These are phyloP conservation scores for Pachyseris speciosa DNA, from an alignment of 64 coral and sea anemone species.

Conservation along the genomic window DNA sequence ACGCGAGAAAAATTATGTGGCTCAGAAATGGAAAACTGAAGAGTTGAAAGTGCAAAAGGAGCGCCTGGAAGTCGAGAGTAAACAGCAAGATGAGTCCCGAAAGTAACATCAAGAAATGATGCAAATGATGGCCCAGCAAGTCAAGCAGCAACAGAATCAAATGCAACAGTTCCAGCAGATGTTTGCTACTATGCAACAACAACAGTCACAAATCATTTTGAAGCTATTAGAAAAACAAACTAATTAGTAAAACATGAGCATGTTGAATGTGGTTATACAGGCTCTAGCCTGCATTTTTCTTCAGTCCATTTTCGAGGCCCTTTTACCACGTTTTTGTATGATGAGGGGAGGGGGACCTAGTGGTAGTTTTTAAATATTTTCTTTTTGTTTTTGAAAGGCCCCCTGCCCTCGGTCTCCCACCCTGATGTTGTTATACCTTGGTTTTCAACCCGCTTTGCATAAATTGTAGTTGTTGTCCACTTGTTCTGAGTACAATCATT, in stretches of 20 bases:
- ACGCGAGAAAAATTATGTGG: background rate
- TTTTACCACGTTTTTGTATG: background rate
- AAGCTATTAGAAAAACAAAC: conserved; percentile 26
- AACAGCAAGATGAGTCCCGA: conserved; percentile 6
- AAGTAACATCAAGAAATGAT: conserved; percentile 13
- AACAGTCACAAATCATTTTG: conserved; percentile 17
- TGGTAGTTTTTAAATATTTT: background rate
- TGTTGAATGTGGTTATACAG: background rate
- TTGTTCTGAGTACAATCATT: background rate
- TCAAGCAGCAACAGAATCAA: conserved; percentile 26
- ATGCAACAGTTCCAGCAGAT: conserved; percentile 40
- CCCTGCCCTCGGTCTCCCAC: background rate
- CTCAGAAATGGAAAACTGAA: conserved; percentile 33
- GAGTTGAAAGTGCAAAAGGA: background rate
- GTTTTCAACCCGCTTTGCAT: background rate
- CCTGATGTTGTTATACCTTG: background rate
- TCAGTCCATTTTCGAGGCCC: background rate
- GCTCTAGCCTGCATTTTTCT: background rate
- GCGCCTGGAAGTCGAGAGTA: conserved; percentile 16
- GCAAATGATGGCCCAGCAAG: conserved; percentile 1
- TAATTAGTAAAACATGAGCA: background rate
- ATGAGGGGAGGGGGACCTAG: background rate
- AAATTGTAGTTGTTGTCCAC: background rate
- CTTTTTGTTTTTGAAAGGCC: background rate
- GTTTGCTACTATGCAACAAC: conserved; percentile 36